Base-by-base conservation (phyloP, 1,140 invertebrate genomes). In the Drosophila sproati region DNA sequence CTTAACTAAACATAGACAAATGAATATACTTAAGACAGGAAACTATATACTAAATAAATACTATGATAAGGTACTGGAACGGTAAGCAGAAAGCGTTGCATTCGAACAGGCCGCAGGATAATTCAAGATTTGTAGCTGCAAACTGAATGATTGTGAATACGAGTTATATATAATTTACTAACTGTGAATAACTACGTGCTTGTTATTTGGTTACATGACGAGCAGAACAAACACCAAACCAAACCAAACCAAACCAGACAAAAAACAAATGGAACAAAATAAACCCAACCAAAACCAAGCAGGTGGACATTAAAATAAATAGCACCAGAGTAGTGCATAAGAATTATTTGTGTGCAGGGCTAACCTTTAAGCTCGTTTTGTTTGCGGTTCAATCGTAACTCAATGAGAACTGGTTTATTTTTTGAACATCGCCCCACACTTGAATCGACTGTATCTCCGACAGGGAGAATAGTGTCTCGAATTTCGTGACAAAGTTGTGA, bases 401-500 rank as follows among this genome's bases (percentile, higher is more conserved):
- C 50, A 92, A 69, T 47, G 77, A 64, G 68, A 92, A 73, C 31
- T 78, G 68, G 5, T 72, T 78, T 29, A 92, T 71, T 71, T 92
- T 92, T 60, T 82, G 54, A 10, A 92, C 89, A 77, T 92, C 91
- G 28, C 89, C 91, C 89, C 91, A 92, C 35, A 92, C 80, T 68
- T 92, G 91, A 8, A 92, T 37, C 34, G 86, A 77, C 56, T 89
- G 68, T 61, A 88, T 88, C 6, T 78, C 77, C 8, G 85, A 47
- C 2, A 89, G 70, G 43, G 51, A 48, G 31, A 89, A 83, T 3
- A 73, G 43, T 4, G 83, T 89, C 48, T 70, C 70, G 34, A 45
- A 88, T 63, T 66, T 35, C 32, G 62, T 75, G 20, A 88, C 67
- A 62, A 80, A 89, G 60, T 88, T 88, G 37, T 77, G 47, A 34